Conservation (phyloP, 2,113 vertebrate species). For the Illadopsis cleaveri region DNA sequence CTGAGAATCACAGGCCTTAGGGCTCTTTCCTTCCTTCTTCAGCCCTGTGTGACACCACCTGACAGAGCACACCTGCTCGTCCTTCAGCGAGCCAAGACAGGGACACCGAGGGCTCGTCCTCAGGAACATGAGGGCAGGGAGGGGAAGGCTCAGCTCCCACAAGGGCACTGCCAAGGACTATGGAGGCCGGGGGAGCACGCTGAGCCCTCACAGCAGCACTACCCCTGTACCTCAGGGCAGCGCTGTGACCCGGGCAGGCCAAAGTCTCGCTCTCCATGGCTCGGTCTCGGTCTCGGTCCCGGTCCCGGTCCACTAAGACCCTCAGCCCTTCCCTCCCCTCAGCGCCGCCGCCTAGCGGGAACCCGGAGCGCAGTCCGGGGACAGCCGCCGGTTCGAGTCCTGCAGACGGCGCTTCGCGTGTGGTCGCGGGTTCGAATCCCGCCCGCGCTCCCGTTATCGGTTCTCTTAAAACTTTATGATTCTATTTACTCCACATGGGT, state of each 20-base stretch:
- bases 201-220: background rate
- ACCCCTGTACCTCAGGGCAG: background rate
- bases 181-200: background rate
- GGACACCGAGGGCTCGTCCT: background rate
- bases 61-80: background rate
- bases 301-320: fast-evolving
- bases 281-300: too few species aligned
- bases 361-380: fast-evolving
- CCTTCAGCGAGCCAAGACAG: background rate
- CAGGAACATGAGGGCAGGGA: background rate
- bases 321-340: background rate
- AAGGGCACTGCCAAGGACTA: background rate
- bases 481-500: fast-evolving
- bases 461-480: background rate
- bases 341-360: background rate
- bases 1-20: background rate
- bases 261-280: background rate
- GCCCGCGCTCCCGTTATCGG: fast-evolving
- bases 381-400: background rate
- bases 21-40: background rate
- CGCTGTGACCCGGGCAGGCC: background rate
- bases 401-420: fast-evolving
- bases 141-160: background rate
- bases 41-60: background rate
- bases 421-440: fast-evolving